Evolutionary conservation across 2,888 invertebrate genomes (phyloP).

Genomic region (Drosophila antonietae): DNA sequence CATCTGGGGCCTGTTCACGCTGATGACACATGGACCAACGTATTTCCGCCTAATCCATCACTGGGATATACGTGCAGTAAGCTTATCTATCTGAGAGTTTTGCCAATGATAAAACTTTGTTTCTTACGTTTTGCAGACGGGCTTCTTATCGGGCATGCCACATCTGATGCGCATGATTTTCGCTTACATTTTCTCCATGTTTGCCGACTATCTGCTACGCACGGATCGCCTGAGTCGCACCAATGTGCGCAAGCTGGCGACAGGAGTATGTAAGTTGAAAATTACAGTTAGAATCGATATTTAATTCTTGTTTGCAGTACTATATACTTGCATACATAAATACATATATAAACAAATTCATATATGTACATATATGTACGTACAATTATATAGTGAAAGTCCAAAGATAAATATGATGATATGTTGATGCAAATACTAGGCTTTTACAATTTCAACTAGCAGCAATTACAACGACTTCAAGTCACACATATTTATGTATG

Average conservation of each 20-base stretch:
- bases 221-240: slow-evolving; percentile 87
- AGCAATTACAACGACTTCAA: background rate
- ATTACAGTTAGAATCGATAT: background rate
- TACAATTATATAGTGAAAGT: background rate
- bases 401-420: background rate
- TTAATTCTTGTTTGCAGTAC: background rate
- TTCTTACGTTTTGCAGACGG: slow-evolving; percentile 82
- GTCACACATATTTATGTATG: background rate
- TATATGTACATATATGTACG: background rate
- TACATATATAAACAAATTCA: background rate
- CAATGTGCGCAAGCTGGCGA: slow-evolving; percentile 88
- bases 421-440: too few relatives aligned
- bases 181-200: slow-evolving; percentile 86
- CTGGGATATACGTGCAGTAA: slow-evolving; percentile 88
- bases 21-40: slow-evolving; percentile 89
- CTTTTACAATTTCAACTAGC: background rate
- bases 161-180: slow-evolving; percentile 87
- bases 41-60: slow-evolving; percentile 89
- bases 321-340: background rate
- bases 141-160: slow-evolving; percentile 88
- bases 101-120: background rate
- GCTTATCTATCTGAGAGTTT: slow-evolving; percentile 34
- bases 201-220: slow-evolving; percentile 87
- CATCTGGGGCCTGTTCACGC: slow-evolving; percentile 89
- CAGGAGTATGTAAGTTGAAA: slow-evolving; percentile 85